Percentiles rank a stretch among this genome's conserved stretches.
Evolutionary conservation across 64 coral and sea anemone species (phyloP).

Genomic region (Stylophora pistillata): DNA sequence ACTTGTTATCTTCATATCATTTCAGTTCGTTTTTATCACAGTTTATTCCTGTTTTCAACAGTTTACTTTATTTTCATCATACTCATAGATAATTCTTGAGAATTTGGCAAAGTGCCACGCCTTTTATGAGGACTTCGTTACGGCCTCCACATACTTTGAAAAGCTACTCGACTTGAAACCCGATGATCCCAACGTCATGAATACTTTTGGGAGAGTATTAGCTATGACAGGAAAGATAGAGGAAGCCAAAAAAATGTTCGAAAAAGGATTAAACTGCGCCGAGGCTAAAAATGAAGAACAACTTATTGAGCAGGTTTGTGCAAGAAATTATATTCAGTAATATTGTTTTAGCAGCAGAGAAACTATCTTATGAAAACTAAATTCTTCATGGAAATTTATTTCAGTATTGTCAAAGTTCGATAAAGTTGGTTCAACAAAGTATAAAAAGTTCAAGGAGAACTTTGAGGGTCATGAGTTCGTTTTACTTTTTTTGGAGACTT

Average conservation of each 20-base stretch:
- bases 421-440: no score
- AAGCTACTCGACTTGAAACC: slow-evolving; percentile 30
- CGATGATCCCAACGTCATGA: not conserved
- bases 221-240: slow-evolving; percentile 60
- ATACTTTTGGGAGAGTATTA: slow-evolving; percentile 48
- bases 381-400: no score
- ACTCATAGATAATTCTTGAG: slow-evolving; percentile 50
- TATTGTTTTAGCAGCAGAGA: not conserved
- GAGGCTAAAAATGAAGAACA: slow-evolving; percentile 48
- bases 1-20: no score
- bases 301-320: slow-evolving; percentile 41
- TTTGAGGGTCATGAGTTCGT: no score
- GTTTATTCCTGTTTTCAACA: no score
- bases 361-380: not conserved
- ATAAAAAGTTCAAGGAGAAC: no score
- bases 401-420: no score
- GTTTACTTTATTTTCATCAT: not conserved
- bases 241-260: slow-evolving; percentile 43
- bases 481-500: no score
- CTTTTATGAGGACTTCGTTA: slow-evolving; percentile 62
- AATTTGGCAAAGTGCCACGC: slow-evolving; percentile 55
- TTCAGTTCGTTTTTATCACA: no score
- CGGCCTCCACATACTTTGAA: slow-evolving; percentile 32
- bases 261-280: slow-evolving; percentile 65
- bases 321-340: no score